phyloP scores from a whole-genome alignment of 2,888 invertebrate species.

The Noctua janthina region DNA sequence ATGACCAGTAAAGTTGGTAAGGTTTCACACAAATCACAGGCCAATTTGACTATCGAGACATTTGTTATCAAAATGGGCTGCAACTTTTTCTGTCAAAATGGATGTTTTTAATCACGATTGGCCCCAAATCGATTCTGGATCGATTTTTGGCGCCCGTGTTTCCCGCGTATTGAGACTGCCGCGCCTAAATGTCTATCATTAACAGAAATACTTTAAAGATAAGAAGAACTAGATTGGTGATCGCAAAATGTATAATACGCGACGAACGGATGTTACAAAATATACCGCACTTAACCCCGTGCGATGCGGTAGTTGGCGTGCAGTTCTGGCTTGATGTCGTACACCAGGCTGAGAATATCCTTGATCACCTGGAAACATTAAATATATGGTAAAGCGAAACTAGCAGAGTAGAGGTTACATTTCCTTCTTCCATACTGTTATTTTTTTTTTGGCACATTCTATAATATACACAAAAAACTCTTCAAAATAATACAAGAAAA shows the following conservation, averaged over 20 bases:
- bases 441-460: neutral
- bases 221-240: slow-evolving; percentile 76
- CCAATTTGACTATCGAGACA: slow-evolving; percentile 13
- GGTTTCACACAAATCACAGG: slow-evolving; percentile 11
- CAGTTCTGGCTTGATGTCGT: slow-evolving; percentile 97
- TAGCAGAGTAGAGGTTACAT: neutral
- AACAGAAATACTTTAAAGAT: slow-evolving; percentile 73
- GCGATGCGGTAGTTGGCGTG: slow-evolving; percentile 95
- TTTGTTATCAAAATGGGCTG: slow-evolving; percentile 29
- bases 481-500: neutral
- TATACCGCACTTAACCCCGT: slow-evolving; percentile 22
- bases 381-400: neutral
- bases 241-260: slow-evolving; percentile 71
- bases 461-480: neutral
- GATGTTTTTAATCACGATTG: slow-evolving; percentile 54
- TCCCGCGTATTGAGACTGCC: slow-evolving; percentile 62
- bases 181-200: slow-evolving; percentile 67
- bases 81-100: slow-evolving; percentile 51
- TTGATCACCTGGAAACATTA: slow-evolving; percentile 92
- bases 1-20: slow-evolving; percentile 6
- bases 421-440: neutral
- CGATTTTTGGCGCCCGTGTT: slow-evolving; percentile 26
- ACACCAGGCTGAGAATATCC: slow-evolving; percentile 95
- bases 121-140: slow-evolving; percentile 59
- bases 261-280: slow-evolving; percentile 59